These are phyloP conservation scores for Cochlearius cochlearius DNA, from an alignment of 2,113 vertebrate species.

Conservation along the genomic window DNA sequence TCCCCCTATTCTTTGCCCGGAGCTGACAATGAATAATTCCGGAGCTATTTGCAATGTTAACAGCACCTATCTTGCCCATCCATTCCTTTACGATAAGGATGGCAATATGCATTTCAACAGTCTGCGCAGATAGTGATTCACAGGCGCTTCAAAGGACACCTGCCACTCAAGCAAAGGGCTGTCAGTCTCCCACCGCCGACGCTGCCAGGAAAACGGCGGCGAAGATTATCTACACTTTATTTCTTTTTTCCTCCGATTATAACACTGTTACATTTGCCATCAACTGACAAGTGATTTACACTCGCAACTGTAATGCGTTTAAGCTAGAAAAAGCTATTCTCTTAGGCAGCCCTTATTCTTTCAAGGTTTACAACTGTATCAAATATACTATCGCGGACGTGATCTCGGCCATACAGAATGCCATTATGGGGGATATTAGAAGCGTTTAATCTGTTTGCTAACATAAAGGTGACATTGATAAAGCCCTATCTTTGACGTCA, in stretches of 20 bases:
- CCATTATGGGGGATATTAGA: conserved; percentile 80
- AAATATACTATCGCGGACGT: conserved; percentile 85
- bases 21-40: conserved; percentile 99
- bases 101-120: conserved; percentile 99
- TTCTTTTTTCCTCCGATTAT: conserved; percentile 85
- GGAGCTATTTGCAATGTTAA: conserved; percentile 99
- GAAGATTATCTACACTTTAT: conserved; percentile 98
- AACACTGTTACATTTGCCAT: conserved; percentile 88
- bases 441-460: conserved; percentile 79
- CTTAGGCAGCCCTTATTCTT: conserved; percentile 84
- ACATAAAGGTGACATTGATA: conserved; percentile 90
- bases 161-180: conserved; percentile 98
- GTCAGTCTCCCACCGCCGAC: conserved; percentile 90
- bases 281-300: conserved; percentile 98
- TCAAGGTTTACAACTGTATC: conserved; percentile 89
- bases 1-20: conserved; percentile 81
- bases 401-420: conserved; percentile 84
- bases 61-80: conserved; percentile 99
- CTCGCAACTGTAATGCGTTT: conserved; percentile 87
- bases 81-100: conserved; percentile 98
- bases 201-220: conserved; percentile 89
- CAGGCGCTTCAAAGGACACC: conserved; percentile 99
- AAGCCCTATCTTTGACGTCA: conserved; percentile 75
- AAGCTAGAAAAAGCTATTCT: conserved; percentile 85
- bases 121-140: conserved; percentile 93